Percentiles rank a stretch among this genome's conserved stretches.
Evolutionary conservation across 2,113 vertebrate species (phyloP).

Genomic region (Atrichornis clamosus): DNA sequence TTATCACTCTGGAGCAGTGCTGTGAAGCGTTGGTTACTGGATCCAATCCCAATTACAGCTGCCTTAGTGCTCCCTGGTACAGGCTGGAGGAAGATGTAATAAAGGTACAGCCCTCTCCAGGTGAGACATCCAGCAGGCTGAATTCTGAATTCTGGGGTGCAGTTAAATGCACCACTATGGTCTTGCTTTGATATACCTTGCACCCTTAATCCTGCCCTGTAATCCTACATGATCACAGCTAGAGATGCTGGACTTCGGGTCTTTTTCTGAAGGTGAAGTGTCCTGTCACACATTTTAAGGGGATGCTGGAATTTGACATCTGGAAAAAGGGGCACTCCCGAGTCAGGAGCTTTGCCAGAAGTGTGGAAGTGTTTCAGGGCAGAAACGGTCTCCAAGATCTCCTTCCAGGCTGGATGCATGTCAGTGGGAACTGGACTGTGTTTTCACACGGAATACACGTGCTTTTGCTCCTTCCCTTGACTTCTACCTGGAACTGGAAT

Average conservation of each 20-base stretch:
- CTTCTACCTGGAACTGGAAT: background rate
- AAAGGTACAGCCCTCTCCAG: background rate
- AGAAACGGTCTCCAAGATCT: background rate
- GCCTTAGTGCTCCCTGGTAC: background rate
- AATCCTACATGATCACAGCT: background rate
- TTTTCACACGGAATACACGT: background rate
- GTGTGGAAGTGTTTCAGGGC: background rate
- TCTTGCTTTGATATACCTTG: background rate
- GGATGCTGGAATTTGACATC: background rate
- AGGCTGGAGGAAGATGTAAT: background rate
- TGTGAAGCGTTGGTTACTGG: background rate
- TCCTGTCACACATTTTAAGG: background rate
- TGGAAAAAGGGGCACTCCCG: background rate
- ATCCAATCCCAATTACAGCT: background rate
- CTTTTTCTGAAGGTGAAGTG: background rate
- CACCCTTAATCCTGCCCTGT: background rate
- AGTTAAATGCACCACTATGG: background rate
- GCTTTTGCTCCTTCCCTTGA: background rate
- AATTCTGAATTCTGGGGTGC: background rate
- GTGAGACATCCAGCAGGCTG: background rate
- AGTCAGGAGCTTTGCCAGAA: background rate
- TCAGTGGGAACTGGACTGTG: background rate
- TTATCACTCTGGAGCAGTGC: background rate
- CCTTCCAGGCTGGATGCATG: background rate
- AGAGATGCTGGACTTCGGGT: background rate